Evolutionary conservation across 2,797 vertebrate genomes (phyloP), one percentile per base, ranked within the genome.

Genomic region (Neosilurus mollespiculum): DNA sequence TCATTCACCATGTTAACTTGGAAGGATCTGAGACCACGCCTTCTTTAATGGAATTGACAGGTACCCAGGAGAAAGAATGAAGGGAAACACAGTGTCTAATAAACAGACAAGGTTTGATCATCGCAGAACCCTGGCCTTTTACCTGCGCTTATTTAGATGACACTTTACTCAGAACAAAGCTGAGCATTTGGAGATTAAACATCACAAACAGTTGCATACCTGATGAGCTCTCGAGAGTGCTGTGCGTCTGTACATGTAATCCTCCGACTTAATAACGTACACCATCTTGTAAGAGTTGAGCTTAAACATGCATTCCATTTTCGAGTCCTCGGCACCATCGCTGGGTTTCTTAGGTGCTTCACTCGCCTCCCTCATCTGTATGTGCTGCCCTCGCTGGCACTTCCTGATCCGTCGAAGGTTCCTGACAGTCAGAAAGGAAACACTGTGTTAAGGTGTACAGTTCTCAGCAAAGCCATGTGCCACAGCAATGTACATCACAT

Each of bases 231-330:
- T 94, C 12, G 96, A 96, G 87, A 99, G 93, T 0, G 98, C 98
- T 0, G 98, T 99, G 91, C 98, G 97, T 72, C 98, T 92, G 94
- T 99, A 99, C 98, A 99, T 98, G 91, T 98, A 99, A 92, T 99
- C 98, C 86, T 99, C 98, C 0, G 98, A 99, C 87, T 99, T 99
- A 95, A 98, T 98, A 86, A 99, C 98, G 0, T 99, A 99, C 53
- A 99, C 97, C 98, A 99, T 99, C 95, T 99, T 99, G 90, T 99
- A 99, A 80, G 98, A 98, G 92, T 99, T 99, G 88, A 99, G 95
- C 88, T 99, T 98, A 94, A 99, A 99, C 94, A 97, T 97, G 91
- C 98, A 99, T 92, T 98, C 96, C 93, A 98, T 93, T 91, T 98
- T 98, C 81, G 96, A 92, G 89, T 94, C 96, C 26, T 96, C 94